Base-by-base conservation (phyloP, 1,140 invertebrate species). In the Subanguina moxae region DNA sequence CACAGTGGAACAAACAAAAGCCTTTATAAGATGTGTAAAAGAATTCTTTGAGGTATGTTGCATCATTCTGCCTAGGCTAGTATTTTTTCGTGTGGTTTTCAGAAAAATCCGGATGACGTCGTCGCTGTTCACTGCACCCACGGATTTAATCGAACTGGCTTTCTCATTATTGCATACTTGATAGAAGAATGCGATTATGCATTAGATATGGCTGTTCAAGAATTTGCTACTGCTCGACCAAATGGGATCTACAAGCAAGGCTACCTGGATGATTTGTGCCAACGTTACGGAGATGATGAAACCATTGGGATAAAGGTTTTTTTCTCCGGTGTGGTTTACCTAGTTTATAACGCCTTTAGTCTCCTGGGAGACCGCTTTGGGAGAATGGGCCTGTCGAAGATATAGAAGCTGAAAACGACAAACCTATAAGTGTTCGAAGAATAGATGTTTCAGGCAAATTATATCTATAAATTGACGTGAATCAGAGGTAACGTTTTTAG, bases 121-220 rank as follows among this genome's bases (percentile, higher is more conserved):
- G 13, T 80, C 86, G 88, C 89, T 57, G 90, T 99, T 32, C 96
- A 99, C 83, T 99, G 95, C 82, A 98, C 95, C 0, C 95, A 99
- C 86, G 96, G 95, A 0, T 99, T 97, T 80, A 99, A 99, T 84
- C 86, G 96, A 76, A 97, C 93, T 27, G 96, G 87, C 11, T 99
- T 97, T 83, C 85, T 98, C 0, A 90, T 98, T 59, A 87, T 89
- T 58, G 89, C 91, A 1, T 99, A 91, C 84, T 86, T 98, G 77
- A 21, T 61, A 13, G 38, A 30, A 13, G 28, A 21, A 25, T 32
- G 27, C 13, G 28, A 25, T 8, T 32, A 32, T 30, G 19, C 28
- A 8, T 8, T 61, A 21, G 58, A 61, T 43, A 28, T 61, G n/a
- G 58, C 91, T 0, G 76, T 97, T 0, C 82, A 84, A 57, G 86